Evolutionary conservation across 1,140 invertebrate genomes (phyloP), one percentile per base, ranked within the genome.

Genomic region (Heliconius hermathena): DNA sequence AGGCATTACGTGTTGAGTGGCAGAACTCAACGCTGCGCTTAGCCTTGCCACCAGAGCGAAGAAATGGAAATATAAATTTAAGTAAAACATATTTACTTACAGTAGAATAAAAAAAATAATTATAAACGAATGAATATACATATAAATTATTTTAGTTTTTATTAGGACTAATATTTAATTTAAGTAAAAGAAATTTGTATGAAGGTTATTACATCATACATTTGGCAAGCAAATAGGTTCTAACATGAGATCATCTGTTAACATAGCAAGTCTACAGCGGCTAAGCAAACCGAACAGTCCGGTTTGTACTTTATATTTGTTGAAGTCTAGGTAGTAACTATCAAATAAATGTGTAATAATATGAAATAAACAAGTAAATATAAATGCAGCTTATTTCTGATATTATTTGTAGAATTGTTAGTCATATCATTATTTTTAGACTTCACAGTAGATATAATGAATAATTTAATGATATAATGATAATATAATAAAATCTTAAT

Each of bases 181-280:
- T 29, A 26, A 22, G 22, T 29, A 66, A 66, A 29, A 66, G 60
- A 66, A 66, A 66, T 13, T 66, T 29, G 60, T 8, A 0, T 29
- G 60, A 66, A 66, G 26, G 26, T 66, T 29, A 29, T 66, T 66
- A 66, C 60, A 66, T 66, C 60, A 66, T 66, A 66, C 60, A 29
- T 66, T 66, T 66, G 60, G 60, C 60, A 5, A 66, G 60, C 13
- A 66, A 66, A 66, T 66, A 66, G 22, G 11, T 66, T n/a, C 60
- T 29, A 66, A 66, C 60, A 66, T 66, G 26, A 66, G 60, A 66
- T 66, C 60, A 66, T 66, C 60, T 66, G 60, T 66, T 66, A 66
- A 66, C 60, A 66, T 66, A 66, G 60, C 60, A 66, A 26, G 22
- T 29, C 60, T 66, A 26, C 60, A 66, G 60, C 60, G 60, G 11